Percentiles rank a stretch among this genome's conserved stretches.
Evolutionary conservation across 2,797 vertebrate species (phyloP).

Genomic region (Petrocephalus schoutedeni): DNA sequence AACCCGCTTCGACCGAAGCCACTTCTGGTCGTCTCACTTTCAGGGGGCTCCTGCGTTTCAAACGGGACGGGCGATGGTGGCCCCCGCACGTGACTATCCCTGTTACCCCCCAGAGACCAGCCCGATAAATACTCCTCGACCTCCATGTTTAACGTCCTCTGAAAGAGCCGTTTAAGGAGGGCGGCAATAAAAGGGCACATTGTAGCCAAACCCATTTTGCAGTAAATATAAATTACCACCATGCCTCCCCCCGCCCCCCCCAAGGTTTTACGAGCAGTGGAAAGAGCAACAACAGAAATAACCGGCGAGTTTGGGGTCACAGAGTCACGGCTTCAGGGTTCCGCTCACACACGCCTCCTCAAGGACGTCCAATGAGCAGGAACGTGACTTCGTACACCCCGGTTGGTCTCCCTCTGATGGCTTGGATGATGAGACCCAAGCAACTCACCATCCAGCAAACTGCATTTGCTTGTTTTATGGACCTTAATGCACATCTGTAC

Average conservation of each 20-base stretch:
- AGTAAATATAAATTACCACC: conserved; percentile 20
- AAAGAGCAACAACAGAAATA: conserved; percentile 21
- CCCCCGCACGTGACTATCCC: background rate
- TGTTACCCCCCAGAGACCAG: background rate
- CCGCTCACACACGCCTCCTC: background rate
- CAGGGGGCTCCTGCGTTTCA: background rate
- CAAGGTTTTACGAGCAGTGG: background rate
- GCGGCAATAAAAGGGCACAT: conserved; percentile 7
- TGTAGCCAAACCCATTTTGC: conserved; percentile 15
- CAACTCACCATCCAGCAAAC: background rate
- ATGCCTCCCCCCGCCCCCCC: background rate
- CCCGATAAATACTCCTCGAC: conserved; percentile 8
- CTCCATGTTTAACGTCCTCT: background rate
- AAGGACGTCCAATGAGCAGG: background rate
- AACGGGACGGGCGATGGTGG: background rate
- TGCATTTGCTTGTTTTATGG: conserved; percentile 7
- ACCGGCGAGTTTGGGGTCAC: background rate
- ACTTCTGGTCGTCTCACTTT: background rate
- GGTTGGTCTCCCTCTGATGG: background rate
- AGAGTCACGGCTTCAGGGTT: background rate
- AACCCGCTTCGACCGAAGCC: background rate
- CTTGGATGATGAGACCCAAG: background rate
- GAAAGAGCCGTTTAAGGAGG: conserved; percentile 7
- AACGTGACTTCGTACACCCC: background rate
- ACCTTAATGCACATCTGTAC: background rate